Base-by-base conservation (phyloP, 2,888 invertebrate species). In the Sarcophaga caerulescens region DNA sequence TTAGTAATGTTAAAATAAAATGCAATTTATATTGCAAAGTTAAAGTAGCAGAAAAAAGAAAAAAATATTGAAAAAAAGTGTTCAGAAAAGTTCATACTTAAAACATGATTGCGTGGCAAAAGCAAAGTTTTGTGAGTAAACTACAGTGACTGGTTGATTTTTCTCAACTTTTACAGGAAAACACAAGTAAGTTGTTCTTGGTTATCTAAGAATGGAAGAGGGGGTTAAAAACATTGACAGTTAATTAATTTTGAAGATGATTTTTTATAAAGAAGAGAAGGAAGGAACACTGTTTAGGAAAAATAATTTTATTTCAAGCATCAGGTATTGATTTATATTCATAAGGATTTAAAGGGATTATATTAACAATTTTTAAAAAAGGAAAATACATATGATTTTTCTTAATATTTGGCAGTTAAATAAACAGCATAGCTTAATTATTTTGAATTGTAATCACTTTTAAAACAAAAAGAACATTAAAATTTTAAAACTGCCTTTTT, bases 1-100 rank as follows among this genome's bases (percentile, higher is more conserved):
- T 84, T 81, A 35, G 35, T 35, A 81, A 84, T 66, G 71, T 71
- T 84, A 68, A 84, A 75, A 75, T 78, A 71, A 81, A 80, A 86
- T 81, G 70, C 84, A 86, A 86, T 81, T 84, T 81, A 81, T 78
- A 52, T 52, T 52, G 17, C 0, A 3, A 52, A 52, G 8, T 35
- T 35, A 35, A 35, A 25, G 35, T 10, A 35, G 35, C 35, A 35
- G 10, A 35, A 35, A 8, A 35, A 10, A 35, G 35, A 35, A 35
- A 35, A 35, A 35, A 35, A 10, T 35, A 8, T 8, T 35, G 10
- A 8, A 52, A 52, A 52, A 52, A 52, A 52, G 14, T 52, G 52
- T 35, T 35, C 2, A 2, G 10, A 35, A 52, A 52, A 52, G 52
- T 52, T 52, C 52, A 17, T 3, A 2, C 52, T 52, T 14, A 12